Conservation (phyloP, 2,113 vertebrate genomes). For the Vanacampus margaritifer region DNA sequence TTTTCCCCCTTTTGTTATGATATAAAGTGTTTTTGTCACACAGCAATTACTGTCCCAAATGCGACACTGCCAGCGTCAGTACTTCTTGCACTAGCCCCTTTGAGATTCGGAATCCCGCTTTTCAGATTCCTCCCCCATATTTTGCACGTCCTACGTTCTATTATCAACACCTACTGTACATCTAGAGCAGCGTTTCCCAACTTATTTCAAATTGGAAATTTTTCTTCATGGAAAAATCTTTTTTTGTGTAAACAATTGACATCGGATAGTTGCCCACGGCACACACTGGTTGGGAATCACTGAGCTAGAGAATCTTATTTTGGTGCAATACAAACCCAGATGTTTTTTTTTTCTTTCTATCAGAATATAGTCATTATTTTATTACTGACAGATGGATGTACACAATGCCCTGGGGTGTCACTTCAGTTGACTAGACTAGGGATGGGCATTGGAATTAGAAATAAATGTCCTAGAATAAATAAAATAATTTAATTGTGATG, state of each 20-base stretch:
- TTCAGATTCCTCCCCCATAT: conserved; percentile 36
- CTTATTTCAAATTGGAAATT: too few species aligned
- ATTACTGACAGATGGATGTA: conserved; percentile 68
- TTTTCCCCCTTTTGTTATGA: neutral
- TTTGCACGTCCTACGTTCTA: conserved; percentile 60
- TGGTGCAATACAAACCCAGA: conserved; percentile 70
- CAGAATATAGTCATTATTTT: conserved; percentile 57
- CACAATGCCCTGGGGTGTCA: conserved; percentile 45
- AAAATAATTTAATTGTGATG: neutral
- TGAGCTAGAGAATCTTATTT: conserved; percentile 37
- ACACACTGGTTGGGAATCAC: too few species aligned
- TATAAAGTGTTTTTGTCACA: conserved; percentile 34
- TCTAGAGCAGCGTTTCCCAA: conserved; percentile 1
- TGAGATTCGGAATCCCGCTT: conserved; percentile 60
- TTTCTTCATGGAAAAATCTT: too few species aligned
- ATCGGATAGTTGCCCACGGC: too few species aligned
- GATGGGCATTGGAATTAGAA: neutral
- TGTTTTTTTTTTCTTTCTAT: conserved; percentile 35
- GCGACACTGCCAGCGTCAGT: conserved; percentile 28
- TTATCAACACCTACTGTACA: conserved; percentile 56
- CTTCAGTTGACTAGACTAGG: conserved; percentile 15
- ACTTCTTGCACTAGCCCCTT: conserved; percentile 67
- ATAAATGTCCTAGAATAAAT: neutral
- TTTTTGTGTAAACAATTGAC: too few species aligned
- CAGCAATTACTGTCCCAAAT: conserved; percentile 47